Base-by-base conservation (phyloP, 2,888 invertebrate species). In the Drosophila macrospina region DNA sequence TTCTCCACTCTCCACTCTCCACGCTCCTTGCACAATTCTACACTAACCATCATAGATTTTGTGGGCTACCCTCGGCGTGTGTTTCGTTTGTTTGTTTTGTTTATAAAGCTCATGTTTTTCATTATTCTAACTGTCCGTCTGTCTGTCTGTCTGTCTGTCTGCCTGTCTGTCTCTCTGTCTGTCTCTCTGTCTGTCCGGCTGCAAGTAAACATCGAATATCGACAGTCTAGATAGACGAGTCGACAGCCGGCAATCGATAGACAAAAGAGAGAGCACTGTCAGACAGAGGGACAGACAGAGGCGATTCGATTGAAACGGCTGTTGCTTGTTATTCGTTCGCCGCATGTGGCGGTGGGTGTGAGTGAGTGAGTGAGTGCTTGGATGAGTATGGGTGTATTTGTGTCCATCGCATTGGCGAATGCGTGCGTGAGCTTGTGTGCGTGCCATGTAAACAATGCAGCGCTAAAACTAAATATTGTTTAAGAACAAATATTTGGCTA, bases 21-120 rank as follows among this genome's bases (percentile, higher is more conserved):
- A 50, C 1, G 1, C 20, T 1, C 20, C 20, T 20, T 20, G 20
- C 20, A 20, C 20, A 20, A 20, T 20, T 20, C 5, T 30, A 15
- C 51, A 20, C 45, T 36, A 11, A 5, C 26, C 34, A 32, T 1
- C 13, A 13, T 10, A 8, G 15, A 42, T 16, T 48, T 59, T 52
- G 50, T 13, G 45, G 47, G 47, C 56, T 61, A 62, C 68, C 54
- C 63, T 50, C 72, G 70, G 69, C 70, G 84, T 88, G 73, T 86
- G 80, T 70, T 79, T 69, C 60, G 60, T 54, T 88, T 88, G 80
- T 84, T 88, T 84, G 85, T 89, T 84, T 84, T 88, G 83, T 88
- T 84, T 84, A 84, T 88, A 84, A 84, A 88, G 87, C 81, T 84
- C 70, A 80, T 77, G 83, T 87, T 88, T 85, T 88, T 78, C 74